These are phyloP conservation scores for Holacanthella duospinosa DNA, from an alignment of 2,888 invertebrate species.

Conservation along the genomic window DNA sequence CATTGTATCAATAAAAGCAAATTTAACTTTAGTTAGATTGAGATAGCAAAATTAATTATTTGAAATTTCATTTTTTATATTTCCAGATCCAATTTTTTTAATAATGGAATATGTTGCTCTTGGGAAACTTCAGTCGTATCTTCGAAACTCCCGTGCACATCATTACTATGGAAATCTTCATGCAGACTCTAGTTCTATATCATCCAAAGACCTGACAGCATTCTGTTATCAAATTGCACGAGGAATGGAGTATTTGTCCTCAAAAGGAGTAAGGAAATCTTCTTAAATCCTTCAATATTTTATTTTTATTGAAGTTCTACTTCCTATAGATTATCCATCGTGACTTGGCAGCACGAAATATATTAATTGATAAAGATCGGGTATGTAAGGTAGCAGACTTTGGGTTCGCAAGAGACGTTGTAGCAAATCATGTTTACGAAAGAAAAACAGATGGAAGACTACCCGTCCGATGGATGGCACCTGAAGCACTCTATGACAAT, in stretches of 20 bases:
- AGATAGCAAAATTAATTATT: not conserved
- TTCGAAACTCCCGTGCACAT: constrained; percentile 73
- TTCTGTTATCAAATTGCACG: constrained; percentile 84
- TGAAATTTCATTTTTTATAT: not conserved
- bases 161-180: constrained; percentile 68
- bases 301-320: not conserved
- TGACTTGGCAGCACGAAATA: constrained; percentile 79
- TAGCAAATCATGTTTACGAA: constrained; percentile 52
- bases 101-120: constrained; percentile 83
- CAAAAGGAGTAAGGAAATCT: constrained; percentile 58
- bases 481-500: constrained; percentile 86
- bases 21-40: not conserved
- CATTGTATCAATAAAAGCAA: too few relatives aligned
- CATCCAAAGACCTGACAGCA: constrained; percentile 64
- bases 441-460: constrained; percentile 43
- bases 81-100: constrained; percentile 70
- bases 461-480: constrained; percentile 77
- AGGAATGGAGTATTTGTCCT: constrained; percentile 77
- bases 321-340: constrained; percentile 61
- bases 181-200: constrained; percentile 38
- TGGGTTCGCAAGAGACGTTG: constrained; percentile 81
- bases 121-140: constrained; percentile 79
- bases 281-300: not conserved
- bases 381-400: constrained; percentile 89
- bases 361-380: constrained; percentile 74